Evolutionary conservation across 2,888 invertebrate species (phyloP), one percentile per base, ranked within the genome.

Genomic region (Acleris emargana): DNA sequence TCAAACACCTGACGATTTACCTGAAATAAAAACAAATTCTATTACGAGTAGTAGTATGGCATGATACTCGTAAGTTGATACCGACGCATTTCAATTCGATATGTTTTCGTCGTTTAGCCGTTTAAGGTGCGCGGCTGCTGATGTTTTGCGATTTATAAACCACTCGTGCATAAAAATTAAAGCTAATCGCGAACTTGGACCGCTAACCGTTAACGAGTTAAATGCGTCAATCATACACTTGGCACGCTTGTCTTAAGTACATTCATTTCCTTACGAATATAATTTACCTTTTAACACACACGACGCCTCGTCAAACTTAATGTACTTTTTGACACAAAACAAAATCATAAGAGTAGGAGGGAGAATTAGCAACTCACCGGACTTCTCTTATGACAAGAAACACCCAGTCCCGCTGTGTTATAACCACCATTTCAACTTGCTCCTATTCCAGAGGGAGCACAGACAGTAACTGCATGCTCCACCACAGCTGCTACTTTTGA

Each of bases 301-400:
- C 38, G 28, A 17, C 42, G 43, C 6, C 42, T 67, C 20, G 32
- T 54, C 18, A 60, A 57, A 32, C 32, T n/a, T n/a, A n/a, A n/a
- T 67, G 53, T 67, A 55, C 62, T 67, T 51, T 32, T 67, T 17
- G 64, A 64, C 49, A 43, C 25, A 28, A n/a, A 20, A 54, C 32
- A 42, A 51, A 25, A 11, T 62, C 5, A 54, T 62, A 43, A 62
- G 61, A 38, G 61, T 62, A 28, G 61, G 61, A 16, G 61, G 54
- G 53, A 61, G 7, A 32, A 17, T 16, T 47, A 20, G 6, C n/a
- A n/a, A n/a, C n/a, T n/a, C n/a, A n/a, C n/a, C n/a, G n/a, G n/a
- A n/a, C n/a, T n/a, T n/a, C n/a, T n/a, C n/a, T n/a, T n/a, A n/a
- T n/a, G n/a, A n/a, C n/a, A n/a, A n/a, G n/a, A n/a, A n/a, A n/a